Base-by-base conservation (phyloP, 2,113 vertebrate species). In the Gasterosteus aculeatus region DNA sequence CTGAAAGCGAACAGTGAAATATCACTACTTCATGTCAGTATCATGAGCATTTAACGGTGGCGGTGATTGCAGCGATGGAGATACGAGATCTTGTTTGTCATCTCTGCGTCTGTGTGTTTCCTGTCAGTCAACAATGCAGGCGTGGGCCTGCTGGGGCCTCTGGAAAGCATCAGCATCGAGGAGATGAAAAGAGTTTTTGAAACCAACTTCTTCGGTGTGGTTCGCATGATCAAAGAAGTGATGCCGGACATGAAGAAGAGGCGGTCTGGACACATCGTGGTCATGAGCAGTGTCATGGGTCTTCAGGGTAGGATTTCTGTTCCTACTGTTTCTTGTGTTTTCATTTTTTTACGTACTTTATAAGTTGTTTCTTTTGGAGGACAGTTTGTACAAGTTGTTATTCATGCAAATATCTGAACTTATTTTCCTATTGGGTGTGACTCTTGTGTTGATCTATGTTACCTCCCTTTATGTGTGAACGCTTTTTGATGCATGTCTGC, bases 121-220 rank as follows among this genome's bases (percentile, higher is more conserved):
- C 16, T 58, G 29, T 46, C 81, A 98, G 97, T 98, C 82, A 98
- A 95, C 84, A 98, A 98, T 2, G 97, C 96, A 2, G 97, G 97
- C 0, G 89, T 97, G 73, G 97, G 97, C 22, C 85, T 95, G 44
- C 92, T 96, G 15, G 97, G 97, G 0, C 97, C 97, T 0, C 65
- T 98, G 77, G 97, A 98, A 80, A 95, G 95, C 80, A 91, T 96
- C 88, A 95, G 93, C 75, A 89, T 97, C 2, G 92, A 95, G 3
- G 91, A 96, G 80, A 97, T 98, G 95, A 95, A 95, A 86, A 85
- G 73, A 2, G 80, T 98, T 59, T 98, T 98, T 22, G 96, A 98
- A 70, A 97, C 97, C 88, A 98, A 98, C 90, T 97, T 98, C 82
- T 97, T 98, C 1, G 96, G 97, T 0, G 95, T 91, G 0, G 93